Conservation (phyloP, 1,140 invertebrate genomes). For the Brachionus paranguensis region DNA sequence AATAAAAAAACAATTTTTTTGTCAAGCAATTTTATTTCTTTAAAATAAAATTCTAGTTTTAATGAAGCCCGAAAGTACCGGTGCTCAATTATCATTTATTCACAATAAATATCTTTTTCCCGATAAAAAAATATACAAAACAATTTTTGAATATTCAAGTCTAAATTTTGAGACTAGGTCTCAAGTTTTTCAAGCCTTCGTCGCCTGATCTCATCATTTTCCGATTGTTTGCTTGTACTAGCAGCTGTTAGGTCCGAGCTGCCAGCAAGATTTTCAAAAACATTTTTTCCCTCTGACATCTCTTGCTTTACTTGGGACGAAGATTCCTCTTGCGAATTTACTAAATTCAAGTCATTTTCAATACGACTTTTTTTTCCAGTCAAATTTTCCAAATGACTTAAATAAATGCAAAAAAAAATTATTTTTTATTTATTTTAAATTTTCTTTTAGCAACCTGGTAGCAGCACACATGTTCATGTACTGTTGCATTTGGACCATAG, state of each 20-base stretch:
- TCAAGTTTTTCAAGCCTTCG: not conserved
- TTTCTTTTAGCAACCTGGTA: not conserved
- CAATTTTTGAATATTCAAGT: not conserved
- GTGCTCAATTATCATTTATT: not conserved
- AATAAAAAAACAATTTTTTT: not conserved
- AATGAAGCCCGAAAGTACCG: not conserved
- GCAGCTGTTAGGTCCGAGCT: not conserved
- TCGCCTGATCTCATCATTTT: not conserved
- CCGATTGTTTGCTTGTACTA: not conserved
- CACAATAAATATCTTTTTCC: not conserved
- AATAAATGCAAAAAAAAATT: not conserved
- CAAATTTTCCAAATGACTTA: slow-evolving; percentile 35
- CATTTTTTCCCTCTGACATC: not conserved
- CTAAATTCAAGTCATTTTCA: not conserved
- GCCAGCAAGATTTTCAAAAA: not conserved
- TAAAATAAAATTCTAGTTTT: not conserved
- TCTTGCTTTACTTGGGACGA: not conserved
- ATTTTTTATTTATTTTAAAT: not conserved
- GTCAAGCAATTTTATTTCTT: not conserved
- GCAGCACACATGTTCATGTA: slow-evolving; percentile 62
- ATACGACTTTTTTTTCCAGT: not conserved
- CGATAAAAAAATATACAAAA: slow-evolving; percentile 1
- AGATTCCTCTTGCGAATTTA: not conserved
- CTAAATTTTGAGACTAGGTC: not conserved
- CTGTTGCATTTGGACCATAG: slow-evolving; percentile 79